Conservation (phyloP, 2,888 invertebrate genomes). For the Oscheius sp. region DNA sequence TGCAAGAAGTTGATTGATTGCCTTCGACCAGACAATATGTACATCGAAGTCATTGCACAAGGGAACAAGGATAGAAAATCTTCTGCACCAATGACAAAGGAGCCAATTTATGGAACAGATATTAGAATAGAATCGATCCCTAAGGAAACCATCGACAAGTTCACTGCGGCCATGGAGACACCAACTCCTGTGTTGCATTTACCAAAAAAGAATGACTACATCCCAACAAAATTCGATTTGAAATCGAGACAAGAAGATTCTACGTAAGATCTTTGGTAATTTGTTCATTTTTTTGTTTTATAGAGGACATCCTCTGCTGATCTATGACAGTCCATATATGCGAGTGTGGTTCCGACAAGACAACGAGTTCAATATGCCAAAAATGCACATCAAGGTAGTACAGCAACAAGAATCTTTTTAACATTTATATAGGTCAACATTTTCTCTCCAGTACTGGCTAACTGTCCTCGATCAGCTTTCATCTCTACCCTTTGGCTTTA, state of each 20-base stretch:
- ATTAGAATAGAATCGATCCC: slow-evolving; percentile 83
- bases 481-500: slow-evolving; percentile 54
- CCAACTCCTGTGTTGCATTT: slow-evolving; percentile 73
- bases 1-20: slow-evolving; percentile 79
- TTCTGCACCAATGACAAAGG: slow-evolving; percentile 42
- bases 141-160: slow-evolving; percentile 57
- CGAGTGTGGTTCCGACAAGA: slow-evolving; percentile 95
- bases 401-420: not conserved
- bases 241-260: slow-evolving; percentile 73
- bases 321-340: slow-evolving; percentile 83
- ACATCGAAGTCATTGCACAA: slow-evolving; percentile 77
- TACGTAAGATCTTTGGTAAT: not conserved
- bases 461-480: slow-evolving; percentile 46
- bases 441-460: slow-evolving; percentile 49
- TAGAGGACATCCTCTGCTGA: slow-evolving; percentile 54
- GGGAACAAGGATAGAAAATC: slow-evolving; percentile 76
- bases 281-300: not conserved
- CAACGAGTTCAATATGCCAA: slow-evolving; percentile 86
- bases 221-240: slow-evolving; percentile 85
- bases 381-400: slow-evolving; percentile 80
- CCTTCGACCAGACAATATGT: slow-evolving; percentile 85
- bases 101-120: slow-evolving; percentile 83
- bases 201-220: slow-evolving; percentile 90
- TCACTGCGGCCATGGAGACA: slow-evolving; percentile 43
- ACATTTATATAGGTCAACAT: slow-evolving; percentile 26